Conservation (phyloP, 2,888 invertebrate species). For the Spisula subtruncata region DNA sequence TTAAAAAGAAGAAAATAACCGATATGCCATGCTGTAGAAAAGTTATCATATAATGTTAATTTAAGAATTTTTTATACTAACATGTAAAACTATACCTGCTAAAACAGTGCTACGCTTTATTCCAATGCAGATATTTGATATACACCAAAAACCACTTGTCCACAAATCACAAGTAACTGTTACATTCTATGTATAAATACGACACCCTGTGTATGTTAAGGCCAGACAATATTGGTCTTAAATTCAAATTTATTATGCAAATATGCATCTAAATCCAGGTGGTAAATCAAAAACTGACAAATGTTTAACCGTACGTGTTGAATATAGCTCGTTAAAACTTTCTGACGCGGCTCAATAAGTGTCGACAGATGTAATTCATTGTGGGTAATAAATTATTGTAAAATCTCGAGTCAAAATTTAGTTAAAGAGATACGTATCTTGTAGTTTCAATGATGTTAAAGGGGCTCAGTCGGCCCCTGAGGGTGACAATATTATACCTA, state of each 20-base stretch:
- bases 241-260: slow-evolving; percentile 24
- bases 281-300: slow-evolving; percentile 24
- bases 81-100: not conserved
- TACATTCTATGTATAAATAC: not conserved
- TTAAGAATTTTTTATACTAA: not conserved
- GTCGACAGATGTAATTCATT: not conserved
- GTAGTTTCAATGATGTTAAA: not conserved
- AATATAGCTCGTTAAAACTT: slow-evolving; percentile 18
- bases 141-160: not conserved
- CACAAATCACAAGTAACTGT: not conserved
- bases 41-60: not conserved
- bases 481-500: slow-evolving; percentile 11
- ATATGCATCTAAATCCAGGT: slow-evolving; percentile 15
- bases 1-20: too few relatives aligned
- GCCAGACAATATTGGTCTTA: not conserved
- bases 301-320: slow-evolving; percentile 11
- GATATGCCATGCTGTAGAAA: not conserved
- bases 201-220: not conserved
- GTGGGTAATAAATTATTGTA: slow-evolving; percentile 3
- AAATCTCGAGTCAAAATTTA: not conserved
- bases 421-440: slow-evolving; percentile 17
- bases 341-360: slow-evolving; percentile 11
- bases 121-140: not conserved
- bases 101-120: not conserved
- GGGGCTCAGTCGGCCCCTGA: not conserved